phyloP scores from a whole-genome alignment of 2,888 invertebrate species.

The Dynastes grantii region DNA sequence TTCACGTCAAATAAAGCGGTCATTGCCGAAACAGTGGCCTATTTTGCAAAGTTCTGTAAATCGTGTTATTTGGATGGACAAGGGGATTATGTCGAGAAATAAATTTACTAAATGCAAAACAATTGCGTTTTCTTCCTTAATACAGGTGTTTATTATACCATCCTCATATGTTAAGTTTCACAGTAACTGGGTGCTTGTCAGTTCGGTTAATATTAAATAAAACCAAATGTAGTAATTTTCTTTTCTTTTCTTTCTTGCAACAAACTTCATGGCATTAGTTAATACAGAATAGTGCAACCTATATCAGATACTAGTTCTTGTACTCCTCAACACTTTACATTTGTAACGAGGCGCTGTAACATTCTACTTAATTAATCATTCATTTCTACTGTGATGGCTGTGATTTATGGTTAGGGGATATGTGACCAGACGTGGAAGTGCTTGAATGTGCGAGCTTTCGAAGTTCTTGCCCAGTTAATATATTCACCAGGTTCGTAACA shows the following conservation, averaged over 20 bases:
- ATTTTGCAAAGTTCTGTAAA: no score
- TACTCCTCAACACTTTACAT: not conserved
- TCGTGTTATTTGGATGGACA: no score
- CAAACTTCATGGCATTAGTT: not conserved
- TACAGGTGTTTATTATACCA: no score
- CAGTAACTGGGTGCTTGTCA: no score
- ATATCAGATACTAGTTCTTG: not conserved
- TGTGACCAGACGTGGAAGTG: constrained; percentile 3
- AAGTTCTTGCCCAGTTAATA: not conserved
- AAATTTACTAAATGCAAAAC: no score
- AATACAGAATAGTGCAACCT: not conserved
- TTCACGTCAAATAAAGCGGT: no score
- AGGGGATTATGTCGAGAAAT: no score
- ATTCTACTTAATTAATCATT: constrained; percentile 20
- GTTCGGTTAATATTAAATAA: not conserved
- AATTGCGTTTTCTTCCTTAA: no score
- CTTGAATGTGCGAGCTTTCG: not conserved
- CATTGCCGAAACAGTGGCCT: no score
- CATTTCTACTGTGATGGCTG: not conserved
- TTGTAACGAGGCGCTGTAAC: not conserved
- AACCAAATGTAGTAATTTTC: no score
- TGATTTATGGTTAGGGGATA: constrained; percentile 17
- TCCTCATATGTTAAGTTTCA: no score
- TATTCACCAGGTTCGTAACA: constrained; percentile 4
- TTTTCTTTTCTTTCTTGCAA: not conserved